Evolutionary conservation across 2,888 invertebrate genomes (phyloP).

Genomic region (Augiades crinisus): DNA sequence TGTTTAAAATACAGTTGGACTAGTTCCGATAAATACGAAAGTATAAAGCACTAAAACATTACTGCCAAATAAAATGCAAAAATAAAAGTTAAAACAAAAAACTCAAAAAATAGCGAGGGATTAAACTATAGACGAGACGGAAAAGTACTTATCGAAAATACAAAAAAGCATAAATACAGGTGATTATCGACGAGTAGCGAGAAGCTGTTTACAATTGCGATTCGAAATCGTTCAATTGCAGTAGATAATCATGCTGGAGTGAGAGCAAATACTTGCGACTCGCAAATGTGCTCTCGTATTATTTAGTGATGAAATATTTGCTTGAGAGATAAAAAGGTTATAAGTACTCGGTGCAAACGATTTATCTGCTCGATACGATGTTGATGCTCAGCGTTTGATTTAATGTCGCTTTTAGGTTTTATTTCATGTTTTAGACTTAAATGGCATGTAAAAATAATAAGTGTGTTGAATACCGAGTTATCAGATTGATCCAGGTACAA

Average conservation of each 20-base stretch:
- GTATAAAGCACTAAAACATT: too few species aligned
- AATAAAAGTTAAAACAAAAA: background rate
- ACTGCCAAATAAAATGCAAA: background rate
- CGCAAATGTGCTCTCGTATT: conserved; percentile 2
- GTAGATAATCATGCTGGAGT: conserved; percentile 8
- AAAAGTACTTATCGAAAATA: background rate
- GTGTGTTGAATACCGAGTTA: too few species aligned
- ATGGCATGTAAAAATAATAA: too few species aligned
- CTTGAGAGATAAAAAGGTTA: conserved; percentile 10
- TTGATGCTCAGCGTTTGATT: too few species aligned
- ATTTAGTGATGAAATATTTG: conserved; percentile 23
- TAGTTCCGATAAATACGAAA: too few species aligned
- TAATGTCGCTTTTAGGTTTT: too few species aligned
- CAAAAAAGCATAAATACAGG: conserved; percentile 17
- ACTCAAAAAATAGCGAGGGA: background rate
- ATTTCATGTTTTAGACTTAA: too few species aligned
- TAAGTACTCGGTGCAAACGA: too few species aligned
- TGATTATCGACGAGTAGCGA: conserved; percentile 9
- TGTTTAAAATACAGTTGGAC: too few species aligned
- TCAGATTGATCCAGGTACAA: too few species aligned
- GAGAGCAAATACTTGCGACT: conserved; percentile 18
- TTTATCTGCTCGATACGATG: too few species aligned
- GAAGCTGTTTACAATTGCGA: conserved; percentile 8
- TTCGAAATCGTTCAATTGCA: conserved; percentile 7
- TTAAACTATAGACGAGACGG: conserved; percentile 1